phyloP scores from a whole-genome alignment of 2,888 invertebrate genomes.

The Leptogaster cylindrica region DNA sequence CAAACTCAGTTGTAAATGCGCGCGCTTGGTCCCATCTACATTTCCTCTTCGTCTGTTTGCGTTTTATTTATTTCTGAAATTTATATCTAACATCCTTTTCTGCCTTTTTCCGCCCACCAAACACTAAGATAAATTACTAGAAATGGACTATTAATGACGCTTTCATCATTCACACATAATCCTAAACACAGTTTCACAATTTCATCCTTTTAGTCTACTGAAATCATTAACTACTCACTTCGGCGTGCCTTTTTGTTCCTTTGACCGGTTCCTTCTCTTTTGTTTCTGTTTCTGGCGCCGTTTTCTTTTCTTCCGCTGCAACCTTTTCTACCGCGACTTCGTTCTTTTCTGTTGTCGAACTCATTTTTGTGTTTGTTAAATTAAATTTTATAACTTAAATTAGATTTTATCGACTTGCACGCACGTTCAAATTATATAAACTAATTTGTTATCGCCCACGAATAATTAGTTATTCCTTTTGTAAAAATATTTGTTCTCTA shows the following conservation, averaged over 20 bases:
- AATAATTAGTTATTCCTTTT: too few species aligned
- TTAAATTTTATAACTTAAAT: constrained; percentile 31
- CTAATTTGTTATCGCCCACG: too few species aligned
- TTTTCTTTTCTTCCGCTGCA: constrained; percentile 65
- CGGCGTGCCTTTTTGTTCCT: constrained; percentile 81
- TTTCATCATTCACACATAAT: constrained; percentile 19
- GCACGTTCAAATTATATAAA: constrained; percentile 47
- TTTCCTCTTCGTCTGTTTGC: constrained; percentile 29
- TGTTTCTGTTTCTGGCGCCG: constrained; percentile 63
- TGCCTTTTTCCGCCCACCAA: constrained; percentile 8
- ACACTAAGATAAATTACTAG: too few species aligned
- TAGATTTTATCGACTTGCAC: constrained; percentile 21
- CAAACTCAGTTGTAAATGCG: constrained; percentile 47
- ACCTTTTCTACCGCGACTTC: constrained; percentile 79
- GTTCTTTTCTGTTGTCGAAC: constrained; percentile 77
- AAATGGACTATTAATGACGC: neutral
- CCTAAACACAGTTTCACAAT: constrained; percentile 7
- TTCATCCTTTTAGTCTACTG: constrained; percentile 1
- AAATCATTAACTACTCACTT: constrained; percentile 67
- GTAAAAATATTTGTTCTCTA: neutral
- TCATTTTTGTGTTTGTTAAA: constrained; percentile 65
- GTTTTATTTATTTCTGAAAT: constrained; percentile 30
- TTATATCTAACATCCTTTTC: constrained; percentile 15
- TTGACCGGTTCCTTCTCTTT: constrained; percentile 67
- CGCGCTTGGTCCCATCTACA: constrained; percentile 44